Percentiles rank a stretch among this genome's conserved stretches.
phyloP scores from a whole-genome alignment of 1,140 invertebrate genomes.

The Drosophila ercepeae region DNA sequence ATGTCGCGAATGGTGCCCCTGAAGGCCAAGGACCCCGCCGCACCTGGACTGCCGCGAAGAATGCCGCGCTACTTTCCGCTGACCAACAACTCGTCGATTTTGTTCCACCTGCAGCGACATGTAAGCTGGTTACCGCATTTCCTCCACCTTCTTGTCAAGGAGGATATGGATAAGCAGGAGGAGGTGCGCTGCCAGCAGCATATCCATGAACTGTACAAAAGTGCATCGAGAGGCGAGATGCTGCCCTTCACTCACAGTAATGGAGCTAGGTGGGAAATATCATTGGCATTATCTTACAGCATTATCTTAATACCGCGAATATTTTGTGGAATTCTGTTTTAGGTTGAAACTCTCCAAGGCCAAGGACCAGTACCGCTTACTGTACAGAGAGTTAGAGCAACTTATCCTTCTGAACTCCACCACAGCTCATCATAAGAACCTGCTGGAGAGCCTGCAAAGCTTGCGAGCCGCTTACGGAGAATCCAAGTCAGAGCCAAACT shows the following conservation, averaged over 20 bases:
- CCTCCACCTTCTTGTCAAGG: constrained; percentile 91
- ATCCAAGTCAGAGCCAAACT: constrained; percentile 85
- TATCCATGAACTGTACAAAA: constrained; percentile 91
- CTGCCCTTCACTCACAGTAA: constrained; percentile 87
- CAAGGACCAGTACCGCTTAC: constrained; percentile 93
- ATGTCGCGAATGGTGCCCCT: constrained; percentile 91
- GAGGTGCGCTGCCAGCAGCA: constrained; percentile 94
- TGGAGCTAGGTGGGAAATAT: constrained; percentile 83
- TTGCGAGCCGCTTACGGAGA: constrained; percentile 86
- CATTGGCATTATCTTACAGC: not conserved
- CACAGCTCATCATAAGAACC: constrained; percentile 88
- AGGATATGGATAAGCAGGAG: constrained; percentile 92
- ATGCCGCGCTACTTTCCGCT: constrained; percentile 96
- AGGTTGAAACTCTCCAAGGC: constrained; percentile 84
- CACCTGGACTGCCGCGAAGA: constrained; percentile 87
- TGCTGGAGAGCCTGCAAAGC: constrained; percentile 93
- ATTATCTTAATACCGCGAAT: no score
- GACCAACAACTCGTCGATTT: constrained; percentile 89
- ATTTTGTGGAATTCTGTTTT: not conserved
- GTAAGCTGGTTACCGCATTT: constrained; percentile 93
- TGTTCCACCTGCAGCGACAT: constrained; percentile 89
- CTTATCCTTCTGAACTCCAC: constrained; percentile 89
- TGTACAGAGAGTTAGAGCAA: constrained; percentile 95
- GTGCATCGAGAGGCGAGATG: constrained; percentile 93
- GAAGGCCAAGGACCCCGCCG: constrained; percentile 83